Conservation (phyloP, 2,113 vertebrate genomes). For the Macrotis lagotis region DNA sequence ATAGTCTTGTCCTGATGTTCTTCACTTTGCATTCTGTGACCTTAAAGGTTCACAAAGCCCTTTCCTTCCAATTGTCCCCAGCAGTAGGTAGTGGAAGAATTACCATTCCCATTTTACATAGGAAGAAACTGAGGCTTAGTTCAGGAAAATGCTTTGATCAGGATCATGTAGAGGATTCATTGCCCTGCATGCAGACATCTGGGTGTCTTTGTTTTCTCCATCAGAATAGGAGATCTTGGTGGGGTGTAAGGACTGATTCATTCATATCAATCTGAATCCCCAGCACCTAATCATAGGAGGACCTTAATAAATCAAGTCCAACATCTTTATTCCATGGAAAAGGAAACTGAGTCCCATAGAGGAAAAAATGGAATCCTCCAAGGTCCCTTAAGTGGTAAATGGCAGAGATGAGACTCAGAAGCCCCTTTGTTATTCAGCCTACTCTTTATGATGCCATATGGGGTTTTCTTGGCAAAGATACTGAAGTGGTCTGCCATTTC, state of each 20-base stretch:
- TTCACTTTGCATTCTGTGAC: not conserved
- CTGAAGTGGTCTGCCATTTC: not conserved
- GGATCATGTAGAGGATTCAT: not conserved
- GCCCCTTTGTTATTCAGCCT: not conserved
- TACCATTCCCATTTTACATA: not conserved
- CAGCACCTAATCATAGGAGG: not conserved
- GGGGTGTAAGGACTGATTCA: not conserved
- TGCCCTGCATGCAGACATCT: rapidly evolving
- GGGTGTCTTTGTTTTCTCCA: not conserved
- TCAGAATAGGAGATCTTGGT: not conserved
- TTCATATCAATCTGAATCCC: not conserved
- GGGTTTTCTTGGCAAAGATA: not conserved
- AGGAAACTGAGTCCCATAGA: not conserved
- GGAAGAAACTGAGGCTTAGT: not conserved
- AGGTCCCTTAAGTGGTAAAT: not conserved
- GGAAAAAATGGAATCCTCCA: not conserved
- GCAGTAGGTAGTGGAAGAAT: not conserved
- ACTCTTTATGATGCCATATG: not conserved
- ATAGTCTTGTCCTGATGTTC: not conserved
- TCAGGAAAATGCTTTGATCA: not conserved
- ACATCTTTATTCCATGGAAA: not conserved
- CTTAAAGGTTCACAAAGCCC: not conserved
- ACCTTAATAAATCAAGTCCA: not conserved
- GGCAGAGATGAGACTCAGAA: not conserved
- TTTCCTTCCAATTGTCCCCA: not conserved